Evolutionary conservation across 2,797 vertebrate species (phyloP), one percentile per base, ranked within the genome.

Genomic region (Lagothrix lagotricha): DNA sequence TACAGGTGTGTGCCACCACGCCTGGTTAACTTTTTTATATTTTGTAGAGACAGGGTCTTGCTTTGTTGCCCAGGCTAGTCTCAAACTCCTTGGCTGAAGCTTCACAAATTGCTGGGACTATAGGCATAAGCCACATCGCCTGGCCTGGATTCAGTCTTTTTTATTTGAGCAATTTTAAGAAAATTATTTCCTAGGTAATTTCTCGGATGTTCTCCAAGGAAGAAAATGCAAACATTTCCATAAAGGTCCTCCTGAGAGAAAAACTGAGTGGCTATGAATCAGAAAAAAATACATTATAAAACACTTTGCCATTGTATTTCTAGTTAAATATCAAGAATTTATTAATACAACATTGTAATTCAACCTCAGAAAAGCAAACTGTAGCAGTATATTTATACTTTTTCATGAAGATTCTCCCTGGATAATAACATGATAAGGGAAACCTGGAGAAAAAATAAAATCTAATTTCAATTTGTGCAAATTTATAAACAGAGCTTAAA

Each of bases 391-490:
- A 70, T 20, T 36, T 39, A 79, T 8, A 89, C 79, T 75, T 44
- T 61, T 83, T 52, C 41, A 86, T 48, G 5, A 57, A 96, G 75
- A 48, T 92, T 92, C 96, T 88, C 61, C 90, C n/a, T 70, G 41
- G 48, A 77, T 61, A 80, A 28, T 46, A 93, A 92, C n/a, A 70
- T 1, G 1, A 46, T 50, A 86, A 92, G 39, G 33, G 36, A 96
- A 77, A 61, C 3, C 33, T 79, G 24, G 46, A 94, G 88, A n/a
- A 70, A 90, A 87, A 70, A n/a, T 12, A 48, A 86, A 17, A 57
- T 44, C 10, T 39, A 86, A 90, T 57, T 79, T 93, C 8, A 94
- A n/a, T 58, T 57, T 46, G 33, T 52, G 26, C 22, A 87, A 89
- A 80, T 87, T 79, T 81, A 93, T 46, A 85, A 48, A 64, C 41